phyloP scores from a whole-genome alignment of 2,888 invertebrate genomes.

The Drosophila helvetica region DNA sequence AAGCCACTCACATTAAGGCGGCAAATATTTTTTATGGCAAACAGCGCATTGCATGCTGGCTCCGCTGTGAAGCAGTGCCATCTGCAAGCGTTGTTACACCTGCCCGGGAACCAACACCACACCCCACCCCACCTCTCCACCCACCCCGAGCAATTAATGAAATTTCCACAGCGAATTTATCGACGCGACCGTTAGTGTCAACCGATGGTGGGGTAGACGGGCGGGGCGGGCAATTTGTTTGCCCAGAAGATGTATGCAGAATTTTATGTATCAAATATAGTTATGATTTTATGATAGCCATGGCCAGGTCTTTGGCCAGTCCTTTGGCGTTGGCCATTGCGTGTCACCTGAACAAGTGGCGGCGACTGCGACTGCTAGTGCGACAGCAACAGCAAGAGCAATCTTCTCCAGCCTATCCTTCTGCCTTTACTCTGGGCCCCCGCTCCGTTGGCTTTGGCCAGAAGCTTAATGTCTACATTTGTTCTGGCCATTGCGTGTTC shows the following conservation, averaged over 20 bases:
- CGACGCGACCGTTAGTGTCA: slow-evolving; percentile 62
- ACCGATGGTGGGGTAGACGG: slow-evolving; percentile 11
- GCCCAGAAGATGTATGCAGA: slow-evolving; percentile 62
- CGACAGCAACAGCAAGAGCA: slow-evolving; percentile 22
- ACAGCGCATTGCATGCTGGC: slow-evolving; percentile 44
- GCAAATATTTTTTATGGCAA: slow-evolving; percentile 75
- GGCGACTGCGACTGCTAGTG: slow-evolving; percentile 1
- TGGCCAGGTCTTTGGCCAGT: not conserved
- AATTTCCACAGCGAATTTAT: slow-evolving; percentile 69
- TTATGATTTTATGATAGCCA: slow-evolving; percentile 43
- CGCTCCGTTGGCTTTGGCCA: slow-evolving; percentile 36
- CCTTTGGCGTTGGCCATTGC: slow-evolving; percentile 58
- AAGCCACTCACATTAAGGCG: slow-evolving; percentile 78
- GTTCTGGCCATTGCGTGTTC: slow-evolving; percentile 74
- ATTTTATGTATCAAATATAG: slow-evolving; percentile 58
- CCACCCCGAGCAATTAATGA: slow-evolving; percentile 68
- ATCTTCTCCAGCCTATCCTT: slow-evolving; percentile 27
- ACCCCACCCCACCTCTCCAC: slow-evolving; percentile 9
- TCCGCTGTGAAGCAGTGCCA: slow-evolving; percentile 43
- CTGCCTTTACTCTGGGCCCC: slow-evolving; percentile 3
- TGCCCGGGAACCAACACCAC: slow-evolving; percentile 33
- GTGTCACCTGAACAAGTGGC: slow-evolving; percentile 64
- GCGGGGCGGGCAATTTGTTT: slow-evolving; percentile 31
- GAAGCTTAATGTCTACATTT: slow-evolving; percentile 80
- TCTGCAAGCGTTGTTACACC: slow-evolving; percentile 46